phyloP scores from a whole-genome alignment of 92 coral and sea anemone genomes.

The Parazoanthus atlanticus region DNA sequence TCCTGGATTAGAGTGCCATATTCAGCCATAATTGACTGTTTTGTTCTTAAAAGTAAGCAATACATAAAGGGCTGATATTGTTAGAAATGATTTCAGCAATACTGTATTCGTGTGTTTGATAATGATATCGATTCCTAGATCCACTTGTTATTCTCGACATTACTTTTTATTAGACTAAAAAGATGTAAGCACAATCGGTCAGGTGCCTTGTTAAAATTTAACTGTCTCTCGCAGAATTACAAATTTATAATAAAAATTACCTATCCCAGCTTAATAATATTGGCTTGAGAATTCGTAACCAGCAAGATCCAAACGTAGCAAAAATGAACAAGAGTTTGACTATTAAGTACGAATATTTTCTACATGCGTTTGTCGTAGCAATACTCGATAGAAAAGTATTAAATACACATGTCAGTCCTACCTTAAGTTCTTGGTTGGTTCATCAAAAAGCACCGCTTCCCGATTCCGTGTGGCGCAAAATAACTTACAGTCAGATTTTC shows the following conservation, averaged over 20 bases:
- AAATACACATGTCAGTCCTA: background rate
- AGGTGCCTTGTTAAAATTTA: background rate
- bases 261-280: too few relatives aligned
- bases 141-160: background rate
- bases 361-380: too few relatives aligned
- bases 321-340: background rate
- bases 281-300: background rate
- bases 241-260: background rate
- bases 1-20: constrained; percentile 26
- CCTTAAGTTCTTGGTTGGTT: background rate
- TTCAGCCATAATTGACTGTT: background rate
- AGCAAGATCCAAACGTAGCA: background rate
- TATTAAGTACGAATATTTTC: background rate
- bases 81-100: background rate
- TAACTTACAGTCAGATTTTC: background rate
- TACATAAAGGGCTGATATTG: background rate
- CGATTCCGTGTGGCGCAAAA: background rate
- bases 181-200: background rate
- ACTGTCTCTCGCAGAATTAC: background rate
- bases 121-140: constrained; percentile 1
- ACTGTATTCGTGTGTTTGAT: background rate
- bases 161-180: background rate
- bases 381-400: too few relatives aligned
- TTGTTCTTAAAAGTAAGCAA: background rate
- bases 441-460: background rate